Evolutionary conservation across 1,140 invertebrate genomes (phyloP), one percentile per base, ranked within the genome.

Genomic region (Cydia strobilella): DNA sequence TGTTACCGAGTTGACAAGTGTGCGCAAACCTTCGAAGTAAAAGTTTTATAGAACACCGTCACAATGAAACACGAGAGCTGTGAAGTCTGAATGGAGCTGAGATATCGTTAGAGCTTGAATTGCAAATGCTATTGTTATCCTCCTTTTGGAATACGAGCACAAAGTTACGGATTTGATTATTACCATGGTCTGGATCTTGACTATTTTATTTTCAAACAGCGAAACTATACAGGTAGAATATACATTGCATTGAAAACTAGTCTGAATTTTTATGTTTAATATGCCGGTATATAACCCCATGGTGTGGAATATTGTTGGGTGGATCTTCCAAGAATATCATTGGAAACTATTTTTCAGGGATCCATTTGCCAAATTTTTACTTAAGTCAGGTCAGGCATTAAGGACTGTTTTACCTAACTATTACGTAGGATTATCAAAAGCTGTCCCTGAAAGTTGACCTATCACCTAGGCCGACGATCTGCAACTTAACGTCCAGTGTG

Each of bases 151-250:
- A 51, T 12, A 18, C 48, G 48, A 51, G 48, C 3, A 51, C 48
- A 51, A 51, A 51, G 48, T n/a, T 51, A 51, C n/a, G 48, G n/a
- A 51, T 51, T 51, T 51, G 48, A 51, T 51, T 51, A 51, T 51
- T 18, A 18, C n/a, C 48, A n/a, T 12, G 48, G n/a, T 51, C 42
- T 12, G 42, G 42, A 45, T 45, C 42, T 45, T 45, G 10, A 45
- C 42, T n/a, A 7, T 51, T 18, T 51, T 45, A 45, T 45, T 45
- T 12, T 45, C 12, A 45, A 45, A 51, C n/a, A 51, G 15, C 48
- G 6, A 51, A 51, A 18, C n/a, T 51, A 18, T n/a, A 51, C 18
- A 51, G 15, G 4, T 51, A 15, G 2, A 51, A 51, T 48, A 15
- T 48, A 48, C 13, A 13, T 12, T 48, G 7, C 45, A 48, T 39